These are phyloP conservation scores for Megalops cyprinoides DNA, from an alignment of 2,797 vertebrate species.

Conservation along the genomic window DNA sequence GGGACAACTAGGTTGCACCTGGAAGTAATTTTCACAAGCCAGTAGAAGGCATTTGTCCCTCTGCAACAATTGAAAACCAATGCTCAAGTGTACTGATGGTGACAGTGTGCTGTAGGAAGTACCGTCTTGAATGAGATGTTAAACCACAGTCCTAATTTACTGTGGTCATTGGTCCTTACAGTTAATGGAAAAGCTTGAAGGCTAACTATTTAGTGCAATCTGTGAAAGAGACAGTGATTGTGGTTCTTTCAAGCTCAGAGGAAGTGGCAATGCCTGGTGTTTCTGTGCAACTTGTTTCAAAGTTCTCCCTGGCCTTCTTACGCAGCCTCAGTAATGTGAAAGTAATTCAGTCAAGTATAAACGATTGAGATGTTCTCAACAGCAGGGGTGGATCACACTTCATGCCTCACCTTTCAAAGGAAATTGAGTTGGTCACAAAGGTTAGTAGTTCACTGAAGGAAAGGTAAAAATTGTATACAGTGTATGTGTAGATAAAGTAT, in stretches of 20 bases:
- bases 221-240: not conserved
- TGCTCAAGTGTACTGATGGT: not conserved
- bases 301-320: not conserved
- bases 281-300: not conserved
- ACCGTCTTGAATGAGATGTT: not conserved
- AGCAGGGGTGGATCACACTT: not conserved
- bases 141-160: not conserved
- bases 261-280: constrained; percentile 35
- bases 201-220: not conserved
- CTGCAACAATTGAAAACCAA: not conserved
- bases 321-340: constrained; percentile 25
- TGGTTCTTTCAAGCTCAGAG: constrained; percentile 4
- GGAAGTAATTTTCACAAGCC: not conserved
- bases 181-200: not conserved
- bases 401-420: not conserved
- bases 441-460: not conserved
- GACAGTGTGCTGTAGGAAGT: not conserved
- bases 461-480: constrained; percentile 26
- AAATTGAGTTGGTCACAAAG: not conserved
- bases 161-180: not conserved
- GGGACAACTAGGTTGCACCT: too few species aligned
- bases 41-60: not conserved
- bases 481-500: constrained; percentile 63
- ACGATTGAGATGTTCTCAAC: not conserved
- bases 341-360: constrained; percentile 5